Evolutionary conservation across 1,140 invertebrate species (phyloP).

Genomic region (Rhyacophila brunnea): DNA sequence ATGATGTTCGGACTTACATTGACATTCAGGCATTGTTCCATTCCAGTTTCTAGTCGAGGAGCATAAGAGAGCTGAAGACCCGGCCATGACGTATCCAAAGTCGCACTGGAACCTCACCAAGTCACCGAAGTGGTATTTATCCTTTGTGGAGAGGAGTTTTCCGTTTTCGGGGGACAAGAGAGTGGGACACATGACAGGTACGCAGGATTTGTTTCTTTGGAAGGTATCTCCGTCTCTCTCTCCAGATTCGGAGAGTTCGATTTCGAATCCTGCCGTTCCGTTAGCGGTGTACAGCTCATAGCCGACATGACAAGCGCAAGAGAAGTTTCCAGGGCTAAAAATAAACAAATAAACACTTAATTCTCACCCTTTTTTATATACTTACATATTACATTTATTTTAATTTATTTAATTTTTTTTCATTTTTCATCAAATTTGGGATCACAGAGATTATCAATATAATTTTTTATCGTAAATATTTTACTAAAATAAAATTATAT

Average conservation of each 20-base stretch:
- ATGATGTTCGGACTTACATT: conserved; percentile 83
- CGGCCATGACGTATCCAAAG: conserved; percentile 91
- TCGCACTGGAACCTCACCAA: conserved; percentile 90
- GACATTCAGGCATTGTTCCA: conserved; percentile 87
- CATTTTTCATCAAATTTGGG: too few relatives aligned
- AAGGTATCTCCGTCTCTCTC: conserved; percentile 83
- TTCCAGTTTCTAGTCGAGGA: conserved; percentile 92
- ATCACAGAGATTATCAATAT: too few relatives aligned
- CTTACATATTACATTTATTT: too few relatives aligned
- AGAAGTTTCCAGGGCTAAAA: conserved; percentile 75
- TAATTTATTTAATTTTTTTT: too few relatives aligned
- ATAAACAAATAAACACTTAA: conserved; percentile 28
- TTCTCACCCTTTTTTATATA: too few relatives aligned
- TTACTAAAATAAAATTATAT: too few relatives aligned
- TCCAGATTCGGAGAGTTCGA: conserved; percentile 83
- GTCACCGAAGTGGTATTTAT: conserved; percentile 86
- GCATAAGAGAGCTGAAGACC: conserved; percentile 80
- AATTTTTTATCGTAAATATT: too few relatives aligned
- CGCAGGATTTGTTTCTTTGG: conserved; percentile 93
- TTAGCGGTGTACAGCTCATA: conserved; percentile 88
- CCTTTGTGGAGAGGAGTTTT: conserved; percentile 77
- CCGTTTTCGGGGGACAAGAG: conserved; percentile 86
- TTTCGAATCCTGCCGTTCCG: conserved; percentile 85
- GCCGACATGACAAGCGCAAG: conserved; percentile 88
- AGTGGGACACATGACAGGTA: conserved; percentile 85